A percentile compares a stretch with the other conserved stretches of the same genome.
Evolutionary conservation across 2,888 invertebrate species (phyloP).

Genomic region (Beris chalybata): DNA sequence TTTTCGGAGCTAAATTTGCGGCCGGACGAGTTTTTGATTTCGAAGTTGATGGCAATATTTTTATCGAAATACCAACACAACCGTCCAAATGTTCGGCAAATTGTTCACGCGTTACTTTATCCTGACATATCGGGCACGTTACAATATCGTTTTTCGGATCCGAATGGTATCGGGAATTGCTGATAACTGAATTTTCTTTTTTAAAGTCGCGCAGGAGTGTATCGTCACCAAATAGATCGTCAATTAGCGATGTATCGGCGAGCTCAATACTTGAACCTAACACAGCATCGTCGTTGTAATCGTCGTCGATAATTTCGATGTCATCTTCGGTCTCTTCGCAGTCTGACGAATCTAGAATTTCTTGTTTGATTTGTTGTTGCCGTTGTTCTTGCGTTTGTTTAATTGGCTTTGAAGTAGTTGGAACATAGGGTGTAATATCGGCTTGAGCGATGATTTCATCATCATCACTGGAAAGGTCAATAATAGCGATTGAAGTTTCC

Average conservation of each 20-base stretch:
- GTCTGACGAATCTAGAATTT: slow-evolving; percentile 47
- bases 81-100: slow-evolving; percentile 52
- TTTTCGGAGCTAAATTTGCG: slow-evolving; percentile 1
- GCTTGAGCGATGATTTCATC: slow-evolving; percentile 4
- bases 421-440: not conserved
- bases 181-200: slow-evolving; percentile 48
- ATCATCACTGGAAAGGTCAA: slow-evolving; percentile 41
- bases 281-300: slow-evolving; percentile 43
- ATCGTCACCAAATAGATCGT: slow-evolving; percentile 52
- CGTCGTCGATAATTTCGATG: slow-evolving; percentile 52
- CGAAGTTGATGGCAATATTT: slow-evolving; percentile 40
- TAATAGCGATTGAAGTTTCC: slow-evolving; percentile 40
- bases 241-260: slow-evolving; percentile 50
- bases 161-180: slow-evolving; percentile 43
- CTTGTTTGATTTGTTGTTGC: slow-evolving; percentile 49
- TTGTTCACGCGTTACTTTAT: slow-evolving; percentile 48
- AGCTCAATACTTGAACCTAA: slow-evolving; percentile 44
- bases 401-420: not conserved
- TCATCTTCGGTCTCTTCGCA: slow-evolving; percentile 37
- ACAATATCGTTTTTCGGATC: slow-evolving; percentile 50
- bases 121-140: slow-evolving; percentile 52
- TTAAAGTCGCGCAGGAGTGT: slow-evolving; percentile 51
- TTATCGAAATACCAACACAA: slow-evolving; percentile 49
- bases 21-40: slow-evolving; percentile 18
- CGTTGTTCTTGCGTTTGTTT: slow-evolving; percentile 44